Conservation (phyloP, 2,888 invertebrate genomes). For the Elaeidobius kamerunicus region DNA sequence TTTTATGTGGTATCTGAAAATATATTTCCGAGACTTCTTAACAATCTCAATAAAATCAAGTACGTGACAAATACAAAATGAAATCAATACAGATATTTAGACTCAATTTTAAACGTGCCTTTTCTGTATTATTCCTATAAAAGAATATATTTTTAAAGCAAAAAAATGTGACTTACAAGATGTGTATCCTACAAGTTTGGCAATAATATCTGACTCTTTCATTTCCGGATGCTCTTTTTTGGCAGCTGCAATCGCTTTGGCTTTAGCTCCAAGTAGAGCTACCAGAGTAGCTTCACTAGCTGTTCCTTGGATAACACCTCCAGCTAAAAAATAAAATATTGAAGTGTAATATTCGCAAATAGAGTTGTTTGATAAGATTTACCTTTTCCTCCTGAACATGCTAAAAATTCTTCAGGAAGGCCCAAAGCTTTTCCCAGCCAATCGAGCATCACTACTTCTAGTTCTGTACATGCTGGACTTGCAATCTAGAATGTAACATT, state of each 20-base stretch:
- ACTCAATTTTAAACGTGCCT: too few relatives aligned
- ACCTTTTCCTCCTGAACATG: slow-evolving; percentile 67
- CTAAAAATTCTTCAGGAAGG: slow-evolving; percentile 80
- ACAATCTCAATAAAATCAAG: too few relatives aligned
- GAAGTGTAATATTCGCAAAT: too few relatives aligned
- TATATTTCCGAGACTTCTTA: too few relatives aligned
- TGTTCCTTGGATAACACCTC: slow-evolving; percentile 89
- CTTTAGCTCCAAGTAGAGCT: slow-evolving; percentile 86
- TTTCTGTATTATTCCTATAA: too few relatives aligned
- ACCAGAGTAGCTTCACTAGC: slow-evolving; percentile 94
- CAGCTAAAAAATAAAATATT: slow-evolving; percentile 57
- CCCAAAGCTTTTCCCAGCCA: slow-evolving; percentile 94
- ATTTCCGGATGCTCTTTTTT: slow-evolving; percentile 72
- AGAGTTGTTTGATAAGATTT: background rate
- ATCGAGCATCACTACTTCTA: slow-evolving; percentile 93
- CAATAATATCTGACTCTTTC: slow-evolving; percentile 68
- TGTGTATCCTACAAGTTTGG: slow-evolving; percentile 82
- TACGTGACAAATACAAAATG: too few relatives aligned
- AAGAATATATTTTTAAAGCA: too few relatives aligned
- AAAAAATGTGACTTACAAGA: slow-evolving; percentile 67
- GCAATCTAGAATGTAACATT: slow-evolving; percentile 81
- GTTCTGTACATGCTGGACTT: slow-evolving; percentile 92
- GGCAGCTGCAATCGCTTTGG: slow-evolving; percentile 63
- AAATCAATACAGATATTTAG: too few relatives aligned
- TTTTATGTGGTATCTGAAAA: background rate